These are phyloP conservation scores for Bubo blakistoni DNA, from an alignment of 2,113 vertebrate genomes.

Conservation along the genomic window DNA sequence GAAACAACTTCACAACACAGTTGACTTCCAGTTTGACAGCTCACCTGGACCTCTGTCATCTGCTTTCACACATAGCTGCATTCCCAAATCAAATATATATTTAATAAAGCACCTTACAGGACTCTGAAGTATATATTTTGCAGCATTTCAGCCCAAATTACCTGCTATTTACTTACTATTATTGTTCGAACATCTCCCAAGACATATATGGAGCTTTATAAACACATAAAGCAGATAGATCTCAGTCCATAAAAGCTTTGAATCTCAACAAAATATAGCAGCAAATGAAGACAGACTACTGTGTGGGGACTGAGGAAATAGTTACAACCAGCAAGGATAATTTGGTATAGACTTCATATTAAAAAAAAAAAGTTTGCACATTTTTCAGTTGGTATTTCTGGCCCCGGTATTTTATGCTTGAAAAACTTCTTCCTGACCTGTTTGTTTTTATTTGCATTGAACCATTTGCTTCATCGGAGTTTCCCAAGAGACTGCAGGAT, in stretches of 20 bases:
- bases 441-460: neutral
- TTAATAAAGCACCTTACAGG: neutral
- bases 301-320: neutral
- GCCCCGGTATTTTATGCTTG: neutral
- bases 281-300: neutral
- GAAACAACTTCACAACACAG: neutral
- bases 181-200: neutral
- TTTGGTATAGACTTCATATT: neutral
- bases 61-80: neutral
- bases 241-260: neutral
- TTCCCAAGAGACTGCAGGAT: neutral
- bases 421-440: neutral
- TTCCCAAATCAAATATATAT: neutral
- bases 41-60: neutral
- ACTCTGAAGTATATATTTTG: neutral
- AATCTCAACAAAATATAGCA: neutral
- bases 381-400: conserved; percentile 1
- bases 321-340: neutral
- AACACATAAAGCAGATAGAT: neutral
- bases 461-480: neutral
- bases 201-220: neutral
- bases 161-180: neutral
- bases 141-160: neutral
- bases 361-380: neutral
- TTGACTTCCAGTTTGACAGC: neutral